phyloP scores from a whole-genome alignment of 2,888 invertebrate genomes.

The Mythimna loreyi region DNA sequence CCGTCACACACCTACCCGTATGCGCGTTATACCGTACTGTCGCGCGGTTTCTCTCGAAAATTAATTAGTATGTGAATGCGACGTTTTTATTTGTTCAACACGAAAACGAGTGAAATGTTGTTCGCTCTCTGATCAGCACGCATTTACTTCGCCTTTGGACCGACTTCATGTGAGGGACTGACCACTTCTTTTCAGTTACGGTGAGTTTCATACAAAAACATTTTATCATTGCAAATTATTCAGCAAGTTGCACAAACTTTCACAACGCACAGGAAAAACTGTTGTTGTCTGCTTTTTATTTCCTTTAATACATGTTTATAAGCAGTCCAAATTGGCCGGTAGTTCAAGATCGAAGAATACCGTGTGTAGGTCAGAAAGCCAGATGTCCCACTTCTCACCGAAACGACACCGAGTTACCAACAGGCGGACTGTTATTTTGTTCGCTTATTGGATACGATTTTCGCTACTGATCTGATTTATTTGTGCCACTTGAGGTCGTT shows the following conservation, averaged over 20 bases:
- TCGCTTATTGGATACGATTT: conserved; percentile 69
- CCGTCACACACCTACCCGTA: conserved; percentile 79
- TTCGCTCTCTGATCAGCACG: conserved; percentile 79
- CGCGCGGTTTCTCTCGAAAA: conserved; percentile 85
- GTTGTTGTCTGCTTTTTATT: conserved; percentile 13
- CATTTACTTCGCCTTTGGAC: conserved; percentile 76
- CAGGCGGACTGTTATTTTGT: conserved; percentile 82
- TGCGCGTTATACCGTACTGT: conserved; percentile 79
- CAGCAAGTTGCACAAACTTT: conserved; percentile 54
- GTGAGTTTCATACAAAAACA: conserved; percentile 70
- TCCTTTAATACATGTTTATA: neutral
- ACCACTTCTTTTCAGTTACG: conserved; percentile 76
- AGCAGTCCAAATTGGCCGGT: conserved; percentile 37
- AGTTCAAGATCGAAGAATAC: conserved; percentile 71
- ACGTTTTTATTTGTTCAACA: conserved; percentile 81
- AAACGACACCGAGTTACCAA: conserved; percentile 80
- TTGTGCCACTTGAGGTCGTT: conserved; percentile 47
- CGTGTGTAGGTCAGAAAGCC: conserved; percentile 84
- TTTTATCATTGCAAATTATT: conserved; percentile 51
- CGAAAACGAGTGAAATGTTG: conserved; percentile 88
- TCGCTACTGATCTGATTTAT: conserved; percentile 72
- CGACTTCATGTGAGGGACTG: conserved; percentile 84
- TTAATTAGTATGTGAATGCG: conserved; percentile 88
- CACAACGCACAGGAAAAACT: conserved; percentile 44
- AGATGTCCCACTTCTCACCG: conserved; percentile 85